Evolutionary conservation across 2,113 vertebrate genomes (phyloP).

Genomic region (Oncorhynchus mykiss): DNA sequence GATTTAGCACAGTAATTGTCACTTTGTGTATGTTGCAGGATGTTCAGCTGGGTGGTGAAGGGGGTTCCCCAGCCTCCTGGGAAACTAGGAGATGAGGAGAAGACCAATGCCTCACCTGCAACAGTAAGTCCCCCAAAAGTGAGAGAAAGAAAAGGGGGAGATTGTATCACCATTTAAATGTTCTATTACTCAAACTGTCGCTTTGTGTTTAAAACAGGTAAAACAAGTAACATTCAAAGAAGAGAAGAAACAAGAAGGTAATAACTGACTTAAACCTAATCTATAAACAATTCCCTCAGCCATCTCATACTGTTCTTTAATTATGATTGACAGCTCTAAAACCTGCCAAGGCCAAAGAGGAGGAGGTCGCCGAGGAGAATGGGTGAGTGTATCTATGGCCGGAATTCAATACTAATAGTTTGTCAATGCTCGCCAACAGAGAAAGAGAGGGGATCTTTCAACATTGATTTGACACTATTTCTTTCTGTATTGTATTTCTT

Average conservation of each 20-base stretch:
- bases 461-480: no score
- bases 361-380: slow-evolving; percentile 39
- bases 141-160: background rate
- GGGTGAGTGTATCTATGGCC: slow-evolving; percentile 43
- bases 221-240: slow-evolving; percentile 62
- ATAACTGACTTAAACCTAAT: background rate
- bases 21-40: slow-evolving; percentile 48
- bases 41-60: slow-evolving; percentile 78
- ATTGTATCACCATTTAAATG: background rate
- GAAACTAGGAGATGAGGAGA: slow-evolving; percentile 50
- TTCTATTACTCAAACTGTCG: background rate
- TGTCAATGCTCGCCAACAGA: no score
- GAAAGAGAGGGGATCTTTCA: no score
- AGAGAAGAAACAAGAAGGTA: slow-evolving; percentile 49
- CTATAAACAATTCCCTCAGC: no score
- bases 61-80: slow-evolving; percentile 70
- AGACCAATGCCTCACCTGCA: slow-evolving; percentile 7
- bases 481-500: no score
- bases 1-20: no score
- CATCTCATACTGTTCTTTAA: background rate
- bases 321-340: slow-evolving; percentile 40
- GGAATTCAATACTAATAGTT: no score
- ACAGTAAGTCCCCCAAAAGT: slow-evolving; percentile 3
- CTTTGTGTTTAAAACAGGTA: slow-evolving; percentile 50
- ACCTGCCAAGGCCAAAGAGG: slow-evolving; percentile 42